These are phyloP conservation scores for Ichneumoninae sp. DNA, from an alignment of 2,888 invertebrate genomes.

Conservation along the genomic window DNA sequence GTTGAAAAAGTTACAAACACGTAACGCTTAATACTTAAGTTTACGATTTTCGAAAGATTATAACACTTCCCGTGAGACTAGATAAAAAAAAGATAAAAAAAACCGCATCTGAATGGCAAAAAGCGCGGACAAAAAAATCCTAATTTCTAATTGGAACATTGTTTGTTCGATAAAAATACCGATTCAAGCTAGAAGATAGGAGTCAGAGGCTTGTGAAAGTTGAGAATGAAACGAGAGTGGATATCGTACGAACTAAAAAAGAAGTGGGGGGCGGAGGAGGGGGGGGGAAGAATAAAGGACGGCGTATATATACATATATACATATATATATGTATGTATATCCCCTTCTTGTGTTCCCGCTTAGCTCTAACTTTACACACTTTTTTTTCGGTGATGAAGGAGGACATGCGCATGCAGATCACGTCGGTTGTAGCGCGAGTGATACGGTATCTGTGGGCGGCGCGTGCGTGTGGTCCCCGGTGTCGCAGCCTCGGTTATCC, in stretches of 20 bases:
- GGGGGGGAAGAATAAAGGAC: slow-evolving; percentile 9
- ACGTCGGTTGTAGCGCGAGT: slow-evolving; percentile 82
- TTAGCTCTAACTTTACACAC: slow-evolving; percentile 65
- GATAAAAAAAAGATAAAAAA: not conserved
- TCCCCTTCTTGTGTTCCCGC: slow-evolving; percentile 52
- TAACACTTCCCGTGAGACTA: no score
- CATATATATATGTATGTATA: not conserved
- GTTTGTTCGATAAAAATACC: slow-evolving; percentile 2
- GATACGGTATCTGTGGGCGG: slow-evolving; percentile 84
- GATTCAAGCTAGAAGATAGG: not conserved
- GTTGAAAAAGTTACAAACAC: no score
- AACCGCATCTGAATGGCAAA: not conserved
- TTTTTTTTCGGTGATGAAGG: slow-evolving; percentile 75
- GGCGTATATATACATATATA: not conserved
- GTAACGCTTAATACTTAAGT: no score
- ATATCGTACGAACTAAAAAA: slow-evolving; percentile 48
- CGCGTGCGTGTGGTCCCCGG: slow-evolving; percentile 83
- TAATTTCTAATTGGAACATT: not conserved
- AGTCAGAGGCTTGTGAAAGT: slow-evolving; percentile 41
- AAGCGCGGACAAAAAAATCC: not conserved
- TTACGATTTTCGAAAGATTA: no score
- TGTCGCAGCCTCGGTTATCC: slow-evolving; percentile 75
- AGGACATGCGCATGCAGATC: slow-evolving; percentile 84
- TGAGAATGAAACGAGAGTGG: slow-evolving; percentile 36
- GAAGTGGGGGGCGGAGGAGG: slow-evolving; percentile 4